Base-by-base conservation (phyloP, 1,140 invertebrate genomes). In the Sitophilus oryzae region DNA sequence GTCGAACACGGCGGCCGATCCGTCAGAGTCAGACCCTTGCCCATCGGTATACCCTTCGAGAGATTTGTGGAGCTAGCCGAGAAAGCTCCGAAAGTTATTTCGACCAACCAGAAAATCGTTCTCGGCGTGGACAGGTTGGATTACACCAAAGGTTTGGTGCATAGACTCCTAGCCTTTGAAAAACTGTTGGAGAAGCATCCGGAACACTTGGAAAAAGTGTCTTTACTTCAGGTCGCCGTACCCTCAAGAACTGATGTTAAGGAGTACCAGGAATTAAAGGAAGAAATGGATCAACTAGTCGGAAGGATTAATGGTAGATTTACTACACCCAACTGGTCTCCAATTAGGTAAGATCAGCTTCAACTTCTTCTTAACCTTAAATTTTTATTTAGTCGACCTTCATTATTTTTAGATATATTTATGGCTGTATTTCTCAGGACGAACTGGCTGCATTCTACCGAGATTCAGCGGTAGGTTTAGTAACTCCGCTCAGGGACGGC, bases 71-170 rank as follows among this genome's bases (percentile, higher is more conserved):
- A 87, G 37, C 70, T 93, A 41, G 88, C 90, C 0, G 79, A 88
- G 65, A 84, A 79, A 23, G 88, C 90, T 0, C 86, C 86, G 21
- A 81, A 81, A 67, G 81, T 90, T 46, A 58, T 67, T 51, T 77
- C 83, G 6, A 79, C 79, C 22, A 83, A 81, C 65, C 87, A 90
- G 66, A 87, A 92, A 71, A 82, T 93, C 6, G 83, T 91, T 30
- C 73, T 93, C 9, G 89, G 90, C 0, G 90, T 94, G 9, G 91
- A 93, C 70, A 81, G 91, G 50, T 75, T 94, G 40, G 91, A 95
- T 71, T 95, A 94, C 64, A 93, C 91, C 2, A 95, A 95, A 77
- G 91, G 91, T 3, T 73, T 95, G 43, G 88, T 91, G 1, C 82
- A 93, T 62, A 80, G 90, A 56, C 73, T 95, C 3, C 82, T 83